These are phyloP conservation scores for Troides oblongomaculatus DNA, from an alignment of 2,888 invertebrate genomes.

Conservation along the genomic window DNA sequence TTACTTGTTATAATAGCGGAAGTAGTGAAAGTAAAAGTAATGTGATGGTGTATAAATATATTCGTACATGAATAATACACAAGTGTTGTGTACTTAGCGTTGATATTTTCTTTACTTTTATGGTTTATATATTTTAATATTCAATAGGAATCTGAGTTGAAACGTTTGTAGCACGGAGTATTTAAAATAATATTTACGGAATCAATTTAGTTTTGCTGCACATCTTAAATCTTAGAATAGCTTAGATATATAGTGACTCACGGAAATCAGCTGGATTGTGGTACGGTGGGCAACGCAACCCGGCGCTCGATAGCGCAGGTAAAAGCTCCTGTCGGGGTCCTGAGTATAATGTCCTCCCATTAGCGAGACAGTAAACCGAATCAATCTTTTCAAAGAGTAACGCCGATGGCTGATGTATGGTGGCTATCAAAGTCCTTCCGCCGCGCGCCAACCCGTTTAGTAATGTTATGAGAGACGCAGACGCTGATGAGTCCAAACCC, in stretches of 20 bases:
- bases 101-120: background rate
- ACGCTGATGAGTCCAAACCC: slow-evolving; percentile 93
- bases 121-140: background rate
- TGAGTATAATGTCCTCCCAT: slow-evolving; percentile 91
- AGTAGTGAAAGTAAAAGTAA: background rate
- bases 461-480: slow-evolving; percentile 89
- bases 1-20: background rate
- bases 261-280: slow-evolving; percentile 98
- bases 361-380: slow-evolving; percentile 90
- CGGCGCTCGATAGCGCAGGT: slow-evolving; percentile 87
- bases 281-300: slow-evolving; percentile 91
- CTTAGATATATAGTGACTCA: slow-evolving; percentile 74
- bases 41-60: background rate
- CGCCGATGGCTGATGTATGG: slow-evolving; percentile 97
- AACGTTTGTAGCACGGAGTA: background rate
- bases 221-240: too few relatives aligned
- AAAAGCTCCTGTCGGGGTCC: slow-evolving; percentile 87
- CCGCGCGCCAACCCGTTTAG: slow-evolving; percentile 90
- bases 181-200: too few relatives aligned
- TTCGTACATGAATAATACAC: background rate
- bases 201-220: too few relatives aligned
- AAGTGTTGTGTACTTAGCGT: background rate
- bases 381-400: slow-evolving; percentile 96
- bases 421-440: slow-evolving; percentile 93
- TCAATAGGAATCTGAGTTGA: background rate